Evolutionary conservation across 2,113 vertebrate species (phyloP), one percentile per base, ranked within the genome.

Genomic region (Neodon shergylaensis): DNA sequence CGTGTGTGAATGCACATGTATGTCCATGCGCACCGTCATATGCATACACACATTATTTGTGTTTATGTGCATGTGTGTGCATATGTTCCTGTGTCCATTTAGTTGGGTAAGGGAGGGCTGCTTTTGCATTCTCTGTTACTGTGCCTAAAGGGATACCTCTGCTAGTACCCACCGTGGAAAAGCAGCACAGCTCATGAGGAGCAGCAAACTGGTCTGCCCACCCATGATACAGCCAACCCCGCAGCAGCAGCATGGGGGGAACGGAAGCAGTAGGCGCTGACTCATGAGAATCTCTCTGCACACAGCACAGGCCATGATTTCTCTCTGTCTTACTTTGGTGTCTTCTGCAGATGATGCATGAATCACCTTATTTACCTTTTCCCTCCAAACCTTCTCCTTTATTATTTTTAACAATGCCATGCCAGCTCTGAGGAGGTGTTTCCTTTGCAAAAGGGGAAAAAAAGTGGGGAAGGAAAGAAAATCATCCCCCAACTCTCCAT

Each of bases 331-430:
- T 65, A 66, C 97, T 98, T 98, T 94, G 89, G 93, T 68, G 94
- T 96, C 97, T 98, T 98, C 97, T 89, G 90, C 94, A 93, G 97
- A 98, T 98, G 98, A 98, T 99, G 97, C 98, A 98, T 98, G 98
- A 98, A 98, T 98, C 78, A 95, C 97, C 97, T 98, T 98, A 98
- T 98, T 98, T 98, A 98, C 98, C 98, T 98, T 98, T 98, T 98
- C 97, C 97, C 96, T 97, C 98, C 98, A 98, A 98, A 98, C 93
- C 96, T 98, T 96, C 96, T 95, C 95, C 98, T 98, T 98, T 96
- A 97, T 97, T 97, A 97, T 97, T 97, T 98, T 98, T 98, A 98
- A 98, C 98, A 98, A 98, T 97, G 97, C 7, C 36, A 93, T 98
- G 98, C 98, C 98, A 98, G 97, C 42, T 52, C 85, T 0, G 8